These are phyloP conservation scores for Polypedilum pembai DNA, from an alignment of 1,140 invertebrate genomes.

Conservation along the genomic window DNA sequence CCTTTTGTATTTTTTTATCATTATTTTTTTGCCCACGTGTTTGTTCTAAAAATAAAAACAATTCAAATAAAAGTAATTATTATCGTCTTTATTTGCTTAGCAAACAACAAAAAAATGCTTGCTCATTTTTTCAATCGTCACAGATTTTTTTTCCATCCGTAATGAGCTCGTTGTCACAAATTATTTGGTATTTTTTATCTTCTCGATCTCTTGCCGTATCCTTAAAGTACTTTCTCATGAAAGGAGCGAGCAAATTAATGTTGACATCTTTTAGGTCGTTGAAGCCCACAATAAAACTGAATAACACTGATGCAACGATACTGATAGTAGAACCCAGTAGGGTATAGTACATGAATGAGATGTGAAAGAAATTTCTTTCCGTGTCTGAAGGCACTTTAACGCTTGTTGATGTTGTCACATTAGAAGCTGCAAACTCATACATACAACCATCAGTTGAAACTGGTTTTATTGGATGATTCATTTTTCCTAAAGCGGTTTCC, in stretches of 20 bases:
- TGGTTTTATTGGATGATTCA: slow-evolving; percentile 55
- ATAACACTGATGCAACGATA: slow-evolving; percentile 45
- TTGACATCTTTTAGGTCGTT: slow-evolving; percentile 42
- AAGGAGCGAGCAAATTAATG: slow-evolving; percentile 45
- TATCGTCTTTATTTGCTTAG: too few species aligned
- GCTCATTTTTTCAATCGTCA: too few species aligned
- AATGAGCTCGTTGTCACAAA: too few species aligned
- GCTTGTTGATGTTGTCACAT: slow-evolving; percentile 32
- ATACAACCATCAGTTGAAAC: slow-evolving; percentile 64
- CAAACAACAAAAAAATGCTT: too few species aligned
- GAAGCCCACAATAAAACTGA: slow-evolving; percentile 44
- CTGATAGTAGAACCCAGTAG: slow-evolving; percentile 50
- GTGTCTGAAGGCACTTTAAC: slow-evolving; percentile 30
- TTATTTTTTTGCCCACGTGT: too few species aligned
- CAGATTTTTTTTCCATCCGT: too few species aligned
- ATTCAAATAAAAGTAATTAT: too few species aligned
- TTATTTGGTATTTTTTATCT: too few species aligned
- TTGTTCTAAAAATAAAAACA: too few species aligned
- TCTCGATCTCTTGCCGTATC: neutral
- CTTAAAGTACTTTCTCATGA: slow-evolving; percentile 43
- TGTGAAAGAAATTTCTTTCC: slow-evolving; percentile 43
- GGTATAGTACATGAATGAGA: slow-evolving; percentile 63
- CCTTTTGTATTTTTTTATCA: too few species aligned
- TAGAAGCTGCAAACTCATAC: slow-evolving; percentile 45
- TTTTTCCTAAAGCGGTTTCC: slow-evolving; percentile 53